A percentile compares a stretch with the other conserved stretches of the same genome.
These are phyloP conservation scores for Micrastur ruficollis DNA, from an alignment of 2,797 vertebrate species.

Conservation along the genomic window DNA sequence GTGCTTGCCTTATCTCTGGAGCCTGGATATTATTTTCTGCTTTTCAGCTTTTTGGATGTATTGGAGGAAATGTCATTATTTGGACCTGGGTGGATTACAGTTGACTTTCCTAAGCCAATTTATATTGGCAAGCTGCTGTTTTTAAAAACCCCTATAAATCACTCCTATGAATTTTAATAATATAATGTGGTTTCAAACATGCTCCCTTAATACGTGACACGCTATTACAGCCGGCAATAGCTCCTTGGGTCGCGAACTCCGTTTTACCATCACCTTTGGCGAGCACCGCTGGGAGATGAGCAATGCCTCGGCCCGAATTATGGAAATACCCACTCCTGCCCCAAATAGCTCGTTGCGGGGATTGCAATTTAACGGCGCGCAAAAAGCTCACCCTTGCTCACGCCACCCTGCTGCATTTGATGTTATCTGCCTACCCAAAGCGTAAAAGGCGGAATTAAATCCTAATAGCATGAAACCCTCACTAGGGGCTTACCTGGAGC, in stretches of 20 bases:
- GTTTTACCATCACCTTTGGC: neutral
- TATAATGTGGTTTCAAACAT: conserved; percentile 29
- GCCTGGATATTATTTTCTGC: conserved; percentile 65
- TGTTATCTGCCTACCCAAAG: neutral
- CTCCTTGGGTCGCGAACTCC: neutral
- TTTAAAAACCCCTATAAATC: conserved; percentile 60
- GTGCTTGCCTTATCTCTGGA: conserved; percentile 58
- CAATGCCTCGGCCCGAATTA: fast-evolving
- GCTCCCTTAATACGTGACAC: conserved; percentile 38
- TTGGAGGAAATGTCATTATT: conserved; percentile 68
- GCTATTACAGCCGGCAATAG: neutral
- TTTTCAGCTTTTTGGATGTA: conserved; percentile 63
- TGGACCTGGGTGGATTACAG: conserved; percentile 58
- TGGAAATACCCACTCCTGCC: neutral
- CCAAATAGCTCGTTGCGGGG: neutral
- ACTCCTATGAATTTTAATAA: conserved; percentile 62
- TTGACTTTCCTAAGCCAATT: conserved; percentile 65
- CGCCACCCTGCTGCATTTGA: fast-evolving
- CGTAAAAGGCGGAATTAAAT: neutral
- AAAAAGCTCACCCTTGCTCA: neutral
- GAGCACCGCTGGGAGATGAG: fast-evolving
- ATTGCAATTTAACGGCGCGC: fast-evolving
- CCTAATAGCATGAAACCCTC: neutral
- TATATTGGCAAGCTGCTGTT: conserved; percentile 66
- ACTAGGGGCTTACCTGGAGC: fast-evolving